Percentiles rank a stretch among this genome's conserved stretches.
These are phyloP conservation scores for Pontoporia blainvillei DNA, from an alignment of 2,113 vertebrate species.

Conservation along the genomic window DNA sequence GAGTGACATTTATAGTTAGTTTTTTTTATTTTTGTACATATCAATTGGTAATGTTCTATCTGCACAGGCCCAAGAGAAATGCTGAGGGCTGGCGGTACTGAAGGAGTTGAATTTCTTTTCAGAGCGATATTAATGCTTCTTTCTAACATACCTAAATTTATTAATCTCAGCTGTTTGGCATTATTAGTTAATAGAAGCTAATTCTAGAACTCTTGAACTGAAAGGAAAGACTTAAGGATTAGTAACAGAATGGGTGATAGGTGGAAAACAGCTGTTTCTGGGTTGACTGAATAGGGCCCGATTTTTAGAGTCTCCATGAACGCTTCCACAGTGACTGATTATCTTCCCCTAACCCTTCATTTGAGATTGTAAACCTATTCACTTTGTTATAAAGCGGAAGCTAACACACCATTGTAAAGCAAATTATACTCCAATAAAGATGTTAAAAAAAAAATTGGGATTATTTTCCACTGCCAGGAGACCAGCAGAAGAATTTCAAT, in stretches of 20 bases:
- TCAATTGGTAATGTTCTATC: neutral
- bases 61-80: neutral
- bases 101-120: neutral
- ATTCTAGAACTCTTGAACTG: neutral
- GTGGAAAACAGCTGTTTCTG: neutral
- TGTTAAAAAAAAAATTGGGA: neutral
- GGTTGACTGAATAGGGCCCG: too few species aligned
- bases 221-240: neutral
- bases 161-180: neutral
- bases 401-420: too few species aligned
- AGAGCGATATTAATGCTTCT: neutral
- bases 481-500: neutral
- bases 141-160: neutral
- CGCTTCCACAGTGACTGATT: too few species aligned
- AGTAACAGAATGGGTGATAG: neutral
- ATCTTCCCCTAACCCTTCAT: too few species aligned
- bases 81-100: neutral
- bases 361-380: too few species aligned
- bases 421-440: too few species aligned
- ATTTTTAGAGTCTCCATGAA: too few species aligned
- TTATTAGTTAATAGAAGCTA: neutral
- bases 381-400: too few species aligned
- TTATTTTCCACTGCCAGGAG: neutral
- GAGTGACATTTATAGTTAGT: neutral
- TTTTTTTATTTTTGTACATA: neutral